Conservation (phyloP, 2,113 vertebrate species). For the Trichechus manatus region DNA sequence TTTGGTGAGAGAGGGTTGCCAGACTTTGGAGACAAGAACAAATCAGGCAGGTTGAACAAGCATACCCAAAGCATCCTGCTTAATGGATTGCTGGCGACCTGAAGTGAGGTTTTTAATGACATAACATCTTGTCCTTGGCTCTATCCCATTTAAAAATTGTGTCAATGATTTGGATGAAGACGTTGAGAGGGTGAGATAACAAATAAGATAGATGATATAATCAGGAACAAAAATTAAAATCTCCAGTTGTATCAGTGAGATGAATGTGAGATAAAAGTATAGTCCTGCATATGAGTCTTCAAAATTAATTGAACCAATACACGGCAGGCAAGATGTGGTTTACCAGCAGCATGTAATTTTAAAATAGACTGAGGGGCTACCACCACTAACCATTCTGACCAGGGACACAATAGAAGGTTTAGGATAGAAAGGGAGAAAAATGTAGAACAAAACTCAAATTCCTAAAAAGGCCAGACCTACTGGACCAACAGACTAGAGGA, state of each 20-base stretch:
- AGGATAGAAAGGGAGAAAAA: too few relatives aligned
- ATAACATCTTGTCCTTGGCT: neutral
- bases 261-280: slow-evolving; percentile 50
- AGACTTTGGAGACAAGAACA: slow-evolving; percentile 43
- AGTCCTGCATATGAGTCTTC: slow-evolving; percentile 38
- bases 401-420: too few relatives aligned
- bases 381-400: too few relatives aligned
- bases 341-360: neutral
- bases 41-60: slow-evolving; percentile 8
- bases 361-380: too few relatives aligned
- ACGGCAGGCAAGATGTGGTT: slow-evolving; percentile 30
- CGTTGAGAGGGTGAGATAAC: neutral
- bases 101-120: neutral
- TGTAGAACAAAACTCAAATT: too few relatives aligned
- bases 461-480: too few relatives aligned
- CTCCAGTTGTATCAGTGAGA: slow-evolving; percentile 11
- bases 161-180: slow-evolving; percentile 46
- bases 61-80: slow-evolving; percentile 1
- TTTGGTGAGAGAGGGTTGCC: neutral
- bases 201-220: slow-evolving; percentile 44
- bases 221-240: slow-evolving; percentile 49
- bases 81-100: neutral
- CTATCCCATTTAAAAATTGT: slow-evolving; percentile 34
- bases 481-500: too few relatives aligned
- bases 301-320: neutral